A percentile compares a stretch with the other conserved stretches of the same genome.
Conservation (phyloP, 1,140 invertebrate genomes). For the Scaptomyza hsui region DNA sequence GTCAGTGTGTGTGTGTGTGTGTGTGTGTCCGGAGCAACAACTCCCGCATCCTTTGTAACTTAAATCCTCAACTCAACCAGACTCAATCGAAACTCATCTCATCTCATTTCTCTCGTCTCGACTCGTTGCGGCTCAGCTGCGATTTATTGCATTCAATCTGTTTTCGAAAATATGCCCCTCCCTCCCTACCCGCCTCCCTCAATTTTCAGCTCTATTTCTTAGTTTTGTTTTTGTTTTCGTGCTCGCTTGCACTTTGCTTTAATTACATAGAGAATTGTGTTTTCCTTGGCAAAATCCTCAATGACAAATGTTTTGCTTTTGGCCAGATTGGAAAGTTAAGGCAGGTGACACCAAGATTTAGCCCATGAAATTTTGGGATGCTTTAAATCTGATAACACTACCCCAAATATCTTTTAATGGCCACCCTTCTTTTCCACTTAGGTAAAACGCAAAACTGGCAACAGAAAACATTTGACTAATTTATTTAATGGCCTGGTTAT, state of each 20-base stretch:
- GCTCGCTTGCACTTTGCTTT: constrained; percentile 17
- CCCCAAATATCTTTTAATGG: neutral
- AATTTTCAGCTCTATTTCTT: neutral
- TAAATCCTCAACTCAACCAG: neutral
- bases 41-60: constrained; percentile 19
- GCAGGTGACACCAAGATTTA: constrained; percentile 11
- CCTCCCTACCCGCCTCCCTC: neutral
- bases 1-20: too few relatives aligned
- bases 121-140: constrained; percentile 42
- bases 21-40: neutral
- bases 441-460: constrained; percentile 28
- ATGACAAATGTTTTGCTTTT: constrained; percentile 34
- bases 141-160: constrained; percentile 68
- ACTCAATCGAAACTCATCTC: neutral
- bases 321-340: constrained; percentile 7
- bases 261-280: constrained; percentile 33
- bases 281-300: neutral
- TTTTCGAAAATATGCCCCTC: constrained; percentile 23
- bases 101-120: constrained; percentile 10
- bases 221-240: neutral
- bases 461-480: constrained; percentile 57
- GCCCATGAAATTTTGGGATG: neutral
- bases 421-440: neutral
- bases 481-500: constrained; percentile 65
- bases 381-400: neutral